phyloP scores from a whole-genome alignment of 1,140 invertebrate species.

The Calliopsis andreniformis region DNA sequence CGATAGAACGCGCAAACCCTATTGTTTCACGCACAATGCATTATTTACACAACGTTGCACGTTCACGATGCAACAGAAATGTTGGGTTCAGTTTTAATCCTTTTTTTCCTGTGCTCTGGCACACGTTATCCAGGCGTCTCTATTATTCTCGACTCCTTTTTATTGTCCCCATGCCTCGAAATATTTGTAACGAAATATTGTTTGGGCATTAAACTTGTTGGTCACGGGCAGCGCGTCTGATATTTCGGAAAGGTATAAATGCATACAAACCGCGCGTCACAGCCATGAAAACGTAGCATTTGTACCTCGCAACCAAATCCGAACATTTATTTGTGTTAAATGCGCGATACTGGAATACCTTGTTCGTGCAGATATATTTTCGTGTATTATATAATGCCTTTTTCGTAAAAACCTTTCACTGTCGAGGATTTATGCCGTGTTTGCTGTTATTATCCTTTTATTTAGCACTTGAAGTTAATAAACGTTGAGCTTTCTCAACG shows the following conservation, averaged over 20 bases:
- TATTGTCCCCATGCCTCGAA: background rate
- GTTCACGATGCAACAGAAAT: slow-evolving; percentile 2
- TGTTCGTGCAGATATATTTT: too few relatives aligned
- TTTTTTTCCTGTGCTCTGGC: background rate
- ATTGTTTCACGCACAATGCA: slow-evolving; percentile 7
- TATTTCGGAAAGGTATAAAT: background rate
- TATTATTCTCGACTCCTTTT: background rate
- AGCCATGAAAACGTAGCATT: background rate
- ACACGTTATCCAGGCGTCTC: slow-evolving; percentile 5
- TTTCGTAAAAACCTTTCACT: too few relatives aligned
- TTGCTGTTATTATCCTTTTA: too few relatives aligned
- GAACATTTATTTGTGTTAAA: too few relatives aligned
- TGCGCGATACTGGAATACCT: too few relatives aligned
- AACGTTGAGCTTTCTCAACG: too few relatives aligned
- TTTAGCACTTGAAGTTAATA: too few relatives aligned
- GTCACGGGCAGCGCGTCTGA: background rate
- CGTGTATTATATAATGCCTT: too few relatives aligned
- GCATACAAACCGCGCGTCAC: background rate
- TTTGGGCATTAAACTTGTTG: background rate
- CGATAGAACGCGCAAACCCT: background rate
- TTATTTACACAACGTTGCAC: slow-evolving; percentile 12
- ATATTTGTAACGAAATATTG: slow-evolving; percentile 20
- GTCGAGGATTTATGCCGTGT: too few relatives aligned
- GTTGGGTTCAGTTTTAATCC: background rate
- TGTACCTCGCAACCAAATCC: background rate